phyloP scores from a whole-genome alignment of 2,113 vertebrate species.

The Chloroceryle aenea region DNA sequence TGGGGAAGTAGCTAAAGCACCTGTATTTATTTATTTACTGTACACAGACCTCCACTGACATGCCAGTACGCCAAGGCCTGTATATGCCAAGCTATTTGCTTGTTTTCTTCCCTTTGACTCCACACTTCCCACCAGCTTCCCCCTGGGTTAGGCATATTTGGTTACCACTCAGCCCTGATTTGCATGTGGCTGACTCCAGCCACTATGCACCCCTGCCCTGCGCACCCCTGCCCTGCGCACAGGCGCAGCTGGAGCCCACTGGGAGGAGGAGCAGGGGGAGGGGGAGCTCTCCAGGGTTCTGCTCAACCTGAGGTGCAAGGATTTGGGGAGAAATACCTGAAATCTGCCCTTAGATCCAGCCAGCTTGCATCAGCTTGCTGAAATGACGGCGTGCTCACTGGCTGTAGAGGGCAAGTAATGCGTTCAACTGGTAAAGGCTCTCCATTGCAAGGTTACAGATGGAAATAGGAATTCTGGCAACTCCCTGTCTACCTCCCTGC shows the following conservation, averaged over 20 bases:
- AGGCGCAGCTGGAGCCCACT: fast-evolving
- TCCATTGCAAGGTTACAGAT: not conserved
- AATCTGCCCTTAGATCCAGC: not conserved
- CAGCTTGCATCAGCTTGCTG: not conserved
- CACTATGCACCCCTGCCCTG: not conserved
- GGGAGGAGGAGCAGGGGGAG: not conserved
- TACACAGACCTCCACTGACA: not conserved
- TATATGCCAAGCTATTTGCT: not conserved
- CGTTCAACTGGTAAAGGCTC: not conserved
- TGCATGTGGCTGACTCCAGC: not conserved
- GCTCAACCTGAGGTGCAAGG: conserved; percentile 5
- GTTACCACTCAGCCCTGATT: not conserved
- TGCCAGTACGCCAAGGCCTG: not conserved
- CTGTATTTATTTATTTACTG: not conserved
- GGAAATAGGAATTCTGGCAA: not conserved
- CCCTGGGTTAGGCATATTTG: not conserved
- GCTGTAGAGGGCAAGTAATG: not conserved
- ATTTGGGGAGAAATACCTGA: not conserved
- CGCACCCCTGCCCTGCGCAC: not conserved
- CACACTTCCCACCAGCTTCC: not conserved
- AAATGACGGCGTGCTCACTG: not conserved
- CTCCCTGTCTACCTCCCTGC: not conserved
- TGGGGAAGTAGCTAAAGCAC: not conserved
- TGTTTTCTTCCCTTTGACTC: not conserved
- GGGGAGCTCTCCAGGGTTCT: conserved; percentile 71